Evolutionary conservation across 53 echinoderm and acorn worm genomes (phyloP), one percentile per base, ranked within the genome.

Genomic region (Astropecten irregularis): DNA sequence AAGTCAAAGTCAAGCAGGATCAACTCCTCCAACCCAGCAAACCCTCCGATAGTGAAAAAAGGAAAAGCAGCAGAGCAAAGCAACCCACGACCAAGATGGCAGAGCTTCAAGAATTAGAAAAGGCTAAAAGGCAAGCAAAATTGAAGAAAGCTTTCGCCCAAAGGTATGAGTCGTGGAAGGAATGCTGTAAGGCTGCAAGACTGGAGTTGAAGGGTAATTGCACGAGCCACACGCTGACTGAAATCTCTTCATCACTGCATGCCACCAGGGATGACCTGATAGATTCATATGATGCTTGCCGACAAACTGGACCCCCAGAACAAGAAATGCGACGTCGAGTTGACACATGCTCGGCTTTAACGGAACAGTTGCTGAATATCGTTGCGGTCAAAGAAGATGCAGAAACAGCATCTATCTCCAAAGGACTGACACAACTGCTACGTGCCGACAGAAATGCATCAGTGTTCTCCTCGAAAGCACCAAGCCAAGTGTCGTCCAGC

Each of bases 81-180:
- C 58, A 58, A 18, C 54, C 54, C 20, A 54, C 54, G 15, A 19
- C 58, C 25, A 58, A 58, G 29, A 58, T 58, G 58, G 58, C 26
- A 23, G 58, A 58, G 29, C 58, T 58, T 23, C 58, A 58, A 28
- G 58, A 58, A 58, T 3, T 5, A 28, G 58, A 58, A 3, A 58
- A 28, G 27, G 54, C 15, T 11, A 54, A 54, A 20, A 54, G n/a
- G 20, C 16, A 54, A 20, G 20, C 16, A 54, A 54, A 58, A 58
- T 5, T 58, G 13, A 58, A 58, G 58, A 58, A 58, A 58, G 29
- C 26, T 13, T 58, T 58, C 58, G 26, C 29, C 26, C 58, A 58
- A 28, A 58, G 19, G 22, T 58, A 58, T 13, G 58, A 58, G 58
- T 58, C 58, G 26, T 58, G 58, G 58, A 58, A 58, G 29, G 58